These are phyloP conservation scores for Gymnobelideus leadbeateri DNA, from an alignment of 2,113 vertebrate genomes.

Conservation along the genomic window DNA sequence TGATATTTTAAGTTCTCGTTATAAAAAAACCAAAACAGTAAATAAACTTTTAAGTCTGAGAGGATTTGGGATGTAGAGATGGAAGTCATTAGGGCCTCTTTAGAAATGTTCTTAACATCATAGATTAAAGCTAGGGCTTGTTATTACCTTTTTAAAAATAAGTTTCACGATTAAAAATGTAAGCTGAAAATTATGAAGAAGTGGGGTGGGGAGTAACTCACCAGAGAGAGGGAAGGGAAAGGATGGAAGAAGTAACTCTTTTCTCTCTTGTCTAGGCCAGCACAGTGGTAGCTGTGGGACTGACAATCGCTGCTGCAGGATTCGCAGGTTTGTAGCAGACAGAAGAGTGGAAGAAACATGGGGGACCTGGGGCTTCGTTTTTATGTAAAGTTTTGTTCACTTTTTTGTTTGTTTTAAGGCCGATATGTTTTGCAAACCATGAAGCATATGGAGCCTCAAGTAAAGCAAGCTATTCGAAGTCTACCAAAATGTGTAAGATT, in stretches of 20 bases:
- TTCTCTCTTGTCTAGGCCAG: slow-evolving; percentile 85
- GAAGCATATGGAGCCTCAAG: slow-evolving; percentile 95
- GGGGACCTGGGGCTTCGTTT: background rate
- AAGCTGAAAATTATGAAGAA: background rate
- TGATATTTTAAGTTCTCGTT: background rate
- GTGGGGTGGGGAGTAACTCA: no score
- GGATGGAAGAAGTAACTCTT: background rate
- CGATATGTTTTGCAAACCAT: slow-evolving; percentile 93
- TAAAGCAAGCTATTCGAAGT: slow-evolving; percentile 93
- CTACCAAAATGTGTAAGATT: slow-evolving; percentile 91
- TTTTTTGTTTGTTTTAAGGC: slow-evolving; percentile 85
- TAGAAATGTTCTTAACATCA: background rate
- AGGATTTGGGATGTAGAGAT: background rate
- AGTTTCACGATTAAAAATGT: slow-evolving; percentile 9
- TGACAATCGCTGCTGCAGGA: slow-evolving; percentile 94
- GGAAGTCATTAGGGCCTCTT: background rate
- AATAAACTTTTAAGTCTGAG: background rate
- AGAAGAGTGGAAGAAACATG: slow-evolving; percentile 17
- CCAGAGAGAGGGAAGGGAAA: background rate
- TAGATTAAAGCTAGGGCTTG: background rate
- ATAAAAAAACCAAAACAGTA: background rate
- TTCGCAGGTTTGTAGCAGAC: slow-evolving; percentile 90
- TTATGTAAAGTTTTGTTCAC: slow-evolving; percentile 17
- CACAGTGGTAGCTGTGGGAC: slow-evolving; percentile 92
- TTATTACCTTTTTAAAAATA: background rate